Evolutionary conservation across 1,140 invertebrate species (phyloP).

Genomic region (Leptinotarsa lineolata): DNA sequence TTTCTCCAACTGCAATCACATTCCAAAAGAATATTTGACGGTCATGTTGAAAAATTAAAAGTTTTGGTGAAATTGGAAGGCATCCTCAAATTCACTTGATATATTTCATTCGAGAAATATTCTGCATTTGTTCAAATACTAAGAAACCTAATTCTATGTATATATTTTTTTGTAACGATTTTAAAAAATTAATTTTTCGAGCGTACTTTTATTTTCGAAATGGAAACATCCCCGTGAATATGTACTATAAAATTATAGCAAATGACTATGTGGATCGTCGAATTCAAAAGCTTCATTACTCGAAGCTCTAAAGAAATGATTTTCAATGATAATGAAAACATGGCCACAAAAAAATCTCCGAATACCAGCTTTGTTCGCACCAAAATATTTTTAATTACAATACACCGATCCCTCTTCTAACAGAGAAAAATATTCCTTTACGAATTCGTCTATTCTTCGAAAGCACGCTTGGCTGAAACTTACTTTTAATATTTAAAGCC

Average conservation of each 20-base stretch:
- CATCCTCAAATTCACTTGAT: no score
- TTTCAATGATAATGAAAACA: not conserved
- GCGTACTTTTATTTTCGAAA: not conserved
- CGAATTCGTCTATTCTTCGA: constrained; percentile 23
- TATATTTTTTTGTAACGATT: no score
- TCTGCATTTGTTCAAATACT: no score
- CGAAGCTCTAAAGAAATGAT: not conserved
- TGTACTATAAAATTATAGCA: not conserved
- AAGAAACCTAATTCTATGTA: no score
- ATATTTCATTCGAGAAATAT: no score
- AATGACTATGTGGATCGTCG: not conserved
- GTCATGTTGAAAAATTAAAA: no score
- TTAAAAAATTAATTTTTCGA: not conserved
- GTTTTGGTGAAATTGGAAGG: no score
- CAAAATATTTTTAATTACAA: constrained; percentile 18
- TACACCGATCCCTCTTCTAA: constrained; percentile 1
- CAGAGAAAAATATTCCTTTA: constrained; percentile 20
- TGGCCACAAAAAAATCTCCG: not conserved
- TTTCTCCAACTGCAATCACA: no score
- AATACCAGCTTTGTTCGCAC: constrained; percentile 11
- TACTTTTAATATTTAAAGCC: constrained; percentile 29
- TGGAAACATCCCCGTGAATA: no score
- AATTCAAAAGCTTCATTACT: not conserved
- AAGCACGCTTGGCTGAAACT: constrained; percentile 21
- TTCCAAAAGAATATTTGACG: no score